These are phyloP conservation scores for Poicephalus gulielmi DNA, from an alignment of 2,113 vertebrate genomes.

Conservation along the genomic window DNA sequence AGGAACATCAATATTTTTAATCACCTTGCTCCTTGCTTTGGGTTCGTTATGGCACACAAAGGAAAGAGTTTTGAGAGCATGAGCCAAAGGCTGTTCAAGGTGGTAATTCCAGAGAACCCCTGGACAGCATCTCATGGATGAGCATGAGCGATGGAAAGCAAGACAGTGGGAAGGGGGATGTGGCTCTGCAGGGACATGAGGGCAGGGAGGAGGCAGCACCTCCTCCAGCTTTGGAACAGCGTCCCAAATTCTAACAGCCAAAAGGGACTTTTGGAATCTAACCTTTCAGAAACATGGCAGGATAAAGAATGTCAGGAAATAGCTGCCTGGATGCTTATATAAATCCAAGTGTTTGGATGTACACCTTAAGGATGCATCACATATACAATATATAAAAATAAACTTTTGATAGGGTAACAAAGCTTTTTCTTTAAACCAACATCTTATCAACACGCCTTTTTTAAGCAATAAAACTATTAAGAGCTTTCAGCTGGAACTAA, in stretches of 20 bases:
- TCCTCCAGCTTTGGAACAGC: background rate
- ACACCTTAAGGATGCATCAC: background rate
- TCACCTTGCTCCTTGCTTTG: background rate
- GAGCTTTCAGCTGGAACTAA: conserved; percentile 31
- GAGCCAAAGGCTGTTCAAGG: fast-evolving
- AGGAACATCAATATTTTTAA: background rate
- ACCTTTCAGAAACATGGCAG: background rate
- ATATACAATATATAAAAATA: background rate
- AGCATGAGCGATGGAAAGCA: fast-evolving
- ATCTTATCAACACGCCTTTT: background rate
- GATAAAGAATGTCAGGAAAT: background rate
- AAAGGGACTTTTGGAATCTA: background rate
- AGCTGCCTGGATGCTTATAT: background rate
- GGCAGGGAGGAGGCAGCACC: background rate
- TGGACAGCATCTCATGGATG: background rate
- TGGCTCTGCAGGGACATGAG: background rate
- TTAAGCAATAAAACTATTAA: background rate
- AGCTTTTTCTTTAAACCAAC: background rate
- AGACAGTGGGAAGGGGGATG: background rate
- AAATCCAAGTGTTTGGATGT: background rate
- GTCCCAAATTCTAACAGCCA: background rate
- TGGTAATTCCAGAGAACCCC: background rate
- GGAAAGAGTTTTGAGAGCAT: background rate
- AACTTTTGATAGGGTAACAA: background rate
- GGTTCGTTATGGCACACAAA: background rate